These are phyloP conservation scores for Hirtodrosophila duncani DNA, from an alignment of 2,888 invertebrate genomes.

Conservation along the genomic window DNA sequence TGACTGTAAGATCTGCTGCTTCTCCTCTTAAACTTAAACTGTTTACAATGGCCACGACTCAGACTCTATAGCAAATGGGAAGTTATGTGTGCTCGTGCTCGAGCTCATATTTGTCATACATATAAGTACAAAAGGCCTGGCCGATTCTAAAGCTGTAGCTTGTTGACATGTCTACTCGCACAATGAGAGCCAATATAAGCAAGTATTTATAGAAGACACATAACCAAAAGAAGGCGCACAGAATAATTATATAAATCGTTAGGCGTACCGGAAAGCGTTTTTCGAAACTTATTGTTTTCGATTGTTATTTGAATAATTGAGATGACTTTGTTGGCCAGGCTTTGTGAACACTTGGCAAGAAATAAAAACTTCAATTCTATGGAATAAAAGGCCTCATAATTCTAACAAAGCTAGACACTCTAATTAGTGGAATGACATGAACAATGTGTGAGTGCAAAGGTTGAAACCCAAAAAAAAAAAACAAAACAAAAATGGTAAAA, in stretches of 20 bases:
- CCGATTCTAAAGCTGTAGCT: slow-evolving; percentile 40
- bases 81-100: slow-evolving; percentile 16
- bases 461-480: background rate
- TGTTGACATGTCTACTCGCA: slow-evolving; percentile 17
- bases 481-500: background rate
- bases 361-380: too few relatives aligned
- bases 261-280: slow-evolving; percentile 18
- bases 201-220: slow-evolving; percentile 10
- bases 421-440: slow-evolving; percentile 16
- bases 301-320: slow-evolving; percentile 45
- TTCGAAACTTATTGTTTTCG: slow-evolving; percentile 37
- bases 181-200: slow-evolving; percentile 5
- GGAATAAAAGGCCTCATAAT: too few relatives aligned
- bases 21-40: slow-evolving; percentile 51
- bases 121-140: slow-evolving; percentile 33
- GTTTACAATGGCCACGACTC: slow-evolving; percentile 55
- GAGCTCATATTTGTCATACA: slow-evolving; percentile 24
- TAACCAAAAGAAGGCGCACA: slow-evolving; percentile 14
- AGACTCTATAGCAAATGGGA: slow-evolving; percentile 37
- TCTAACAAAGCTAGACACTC: background rate
- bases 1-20: slow-evolving; percentile 24
- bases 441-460: background rate
- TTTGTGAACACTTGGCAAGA: background rate
- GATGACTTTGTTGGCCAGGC: slow-evolving; percentile 4
- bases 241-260: slow-evolving; percentile 36